Evolutionary conservation across 1,140 invertebrate species (phyloP), one percentile per base, ranked within the genome.

Genomic region (Stegodyphus dumicola): DNA sequence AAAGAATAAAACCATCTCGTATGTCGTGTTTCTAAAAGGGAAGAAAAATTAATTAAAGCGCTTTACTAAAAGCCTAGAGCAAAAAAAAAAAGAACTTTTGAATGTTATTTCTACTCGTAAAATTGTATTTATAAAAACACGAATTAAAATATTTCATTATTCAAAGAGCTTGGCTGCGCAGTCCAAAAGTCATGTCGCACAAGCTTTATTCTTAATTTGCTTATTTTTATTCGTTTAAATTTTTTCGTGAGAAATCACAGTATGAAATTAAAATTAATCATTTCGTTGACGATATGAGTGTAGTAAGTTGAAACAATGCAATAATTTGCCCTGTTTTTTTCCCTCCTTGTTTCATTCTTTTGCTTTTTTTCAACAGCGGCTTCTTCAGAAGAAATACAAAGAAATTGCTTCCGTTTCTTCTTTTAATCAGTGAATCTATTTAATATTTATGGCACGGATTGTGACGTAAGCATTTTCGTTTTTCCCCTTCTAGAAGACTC

Each of bases 71-170:
- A 76, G 18, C 53, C 53, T 49, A 17, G 7, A 15, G 70, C 64
- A 33, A 76, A 60, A 7, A 64, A 18, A 10, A 76, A 33, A 33
- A 13, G 7, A 7, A 18, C 48, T 60, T 60, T 49, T 76, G 4
- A 15, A 33, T 15, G 9, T 56, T 76, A 76, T 64, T 60, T 52
- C 49, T 18, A 13, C 64, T 76, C 48, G 48, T 17, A 10, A 17
- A 60, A 76, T 15, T 60, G 33, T 33, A 13, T 52, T 76, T 60
- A 17, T 76, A 76, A 73, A 73, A 60, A 60, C 49, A 60, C 64
- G 33, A 76, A 76, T 76, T 76, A 76, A 76, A 60, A 76, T 76
- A 60, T 76, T 76, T 76, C 74, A 76, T 76, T 76, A 73, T 73
- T 76, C 74, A 11, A 7, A 13, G 15, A 76, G 64, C 15, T 52